These are phyloP conservation scores for Euzetes globulus DNA, from an alignment of 2,888 invertebrate genomes.

Conservation along the genomic window DNA sequence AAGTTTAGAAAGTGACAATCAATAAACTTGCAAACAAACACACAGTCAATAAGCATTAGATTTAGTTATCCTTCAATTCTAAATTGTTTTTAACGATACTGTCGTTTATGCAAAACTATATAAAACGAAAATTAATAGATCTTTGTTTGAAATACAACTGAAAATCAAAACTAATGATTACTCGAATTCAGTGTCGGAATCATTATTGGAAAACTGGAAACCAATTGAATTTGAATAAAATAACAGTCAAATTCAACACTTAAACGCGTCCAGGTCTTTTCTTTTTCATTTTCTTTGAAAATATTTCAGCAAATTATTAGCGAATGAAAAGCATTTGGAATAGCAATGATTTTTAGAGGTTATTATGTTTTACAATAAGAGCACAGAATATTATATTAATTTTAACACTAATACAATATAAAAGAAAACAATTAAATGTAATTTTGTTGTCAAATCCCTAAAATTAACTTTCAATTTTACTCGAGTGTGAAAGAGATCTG, in stretches of 20 bases:
- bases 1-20: no score
- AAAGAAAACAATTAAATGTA: conserved; percentile 21
- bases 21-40: no score
- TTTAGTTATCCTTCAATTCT: no score
- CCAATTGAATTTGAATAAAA: not conserved
- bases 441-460: conserved; percentile 19
- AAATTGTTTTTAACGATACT: no score
- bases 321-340: not conserved
- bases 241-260: not conserved
- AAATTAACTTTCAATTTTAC: conserved; percentile 2
- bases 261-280: not conserved
- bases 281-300: not conserved
- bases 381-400: conserved; percentile 12
- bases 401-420: conserved; percentile 24
- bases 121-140: no score
- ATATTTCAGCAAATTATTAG: not conserved
- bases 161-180: no score
- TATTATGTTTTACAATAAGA: conserved; percentile 24
- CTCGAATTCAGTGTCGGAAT: not conserved
- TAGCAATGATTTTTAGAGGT: conserved; percentile 1
- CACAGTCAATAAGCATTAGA: no score
- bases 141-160: no score
- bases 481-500: conserved; percentile 24
- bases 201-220: not conserved
- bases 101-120: no score